Percentiles rank a stretch among this genome's conserved stretches.
phyloP scores from a whole-genome alignment of 2,113 vertebrate species.

The Hymenochirus boettgeri region DNA sequence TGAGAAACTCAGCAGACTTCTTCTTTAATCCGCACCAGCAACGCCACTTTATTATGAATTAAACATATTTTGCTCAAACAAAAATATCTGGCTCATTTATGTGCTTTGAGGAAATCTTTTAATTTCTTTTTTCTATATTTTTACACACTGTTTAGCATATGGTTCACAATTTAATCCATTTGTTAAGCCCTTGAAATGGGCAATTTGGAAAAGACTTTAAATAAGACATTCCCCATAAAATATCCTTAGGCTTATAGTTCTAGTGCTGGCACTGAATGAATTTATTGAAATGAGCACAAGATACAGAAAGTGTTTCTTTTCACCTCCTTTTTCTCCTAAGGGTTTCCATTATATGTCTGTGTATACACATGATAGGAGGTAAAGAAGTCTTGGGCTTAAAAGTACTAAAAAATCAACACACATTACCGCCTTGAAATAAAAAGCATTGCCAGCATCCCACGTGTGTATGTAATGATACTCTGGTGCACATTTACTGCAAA shows the following conservation, averaged over 20 bases:
- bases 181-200: constrained; percentile 14
- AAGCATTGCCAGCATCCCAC: too few species aligned
- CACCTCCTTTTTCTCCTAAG: not conserved
- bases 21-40: too few species aligned
- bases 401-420: not conserved
- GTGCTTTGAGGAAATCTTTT: too few species aligned
- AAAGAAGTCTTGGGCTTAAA: not conserved
- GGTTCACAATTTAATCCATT: constrained; percentile 27
- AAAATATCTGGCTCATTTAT: too few species aligned
- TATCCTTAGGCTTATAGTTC: constrained; percentile 17
- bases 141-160: constrained; percentile 29
- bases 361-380: not conserved
- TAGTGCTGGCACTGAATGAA: constrained; percentile 31
- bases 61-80: too few species aligned
- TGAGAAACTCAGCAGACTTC: too few species aligned
- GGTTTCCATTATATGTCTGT: not conserved
- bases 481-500: too few species aligned
- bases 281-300: constrained; percentile 2
- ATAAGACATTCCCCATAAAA: constrained; percentile 9
- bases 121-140: constrained; percentile 20
- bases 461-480: too few species aligned
- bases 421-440: too few species aligned
- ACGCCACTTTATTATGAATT: too few species aligned
- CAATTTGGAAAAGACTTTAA: constrained; percentile 33
- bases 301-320: constrained; percentile 20